These are phyloP conservation scores for Sylvilagus floridanus DNA, from an alignment of 2,797 vertebrate species.

Conservation along the genomic window DNA sequence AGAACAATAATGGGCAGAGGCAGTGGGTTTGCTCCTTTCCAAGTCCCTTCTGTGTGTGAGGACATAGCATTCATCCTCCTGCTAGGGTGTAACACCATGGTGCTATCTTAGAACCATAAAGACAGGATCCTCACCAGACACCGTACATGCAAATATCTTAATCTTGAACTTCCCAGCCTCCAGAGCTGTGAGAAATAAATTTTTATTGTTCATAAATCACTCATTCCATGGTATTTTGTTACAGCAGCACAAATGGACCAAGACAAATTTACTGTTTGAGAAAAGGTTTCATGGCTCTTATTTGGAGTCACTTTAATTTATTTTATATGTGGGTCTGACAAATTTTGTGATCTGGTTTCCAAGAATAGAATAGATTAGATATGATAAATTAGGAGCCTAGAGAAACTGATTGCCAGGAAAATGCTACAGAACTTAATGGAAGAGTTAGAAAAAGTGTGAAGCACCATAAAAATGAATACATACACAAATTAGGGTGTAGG, in stretches of 20 bases:
- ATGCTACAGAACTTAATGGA: slow-evolving; percentile 7
- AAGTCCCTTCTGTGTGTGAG: background rate
- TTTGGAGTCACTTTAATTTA: background rate
- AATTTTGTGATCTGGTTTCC: background rate
- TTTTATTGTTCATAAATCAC: background rate
- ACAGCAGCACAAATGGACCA: background rate
- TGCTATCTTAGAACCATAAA: background rate
- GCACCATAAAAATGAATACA: background rate
- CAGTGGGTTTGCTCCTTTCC: background rate
- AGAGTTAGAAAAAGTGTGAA: background rate
- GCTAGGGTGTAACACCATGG: background rate
- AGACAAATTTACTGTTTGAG: background rate
- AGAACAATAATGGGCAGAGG: background rate
- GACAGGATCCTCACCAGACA: background rate
- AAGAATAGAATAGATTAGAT: background rate
- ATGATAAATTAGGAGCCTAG: background rate
- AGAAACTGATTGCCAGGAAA: slow-evolving; percentile 6
- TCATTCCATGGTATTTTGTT: background rate
- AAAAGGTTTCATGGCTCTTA: background rate
- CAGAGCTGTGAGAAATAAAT: background rate
- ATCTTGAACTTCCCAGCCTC: background rate
- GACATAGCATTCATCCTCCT: background rate
- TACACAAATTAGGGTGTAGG: background rate
- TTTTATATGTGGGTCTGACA: slow-evolving; percentile 9
- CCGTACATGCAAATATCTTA: background rate